Conservation (phyloP, 2,113 vertebrate species). For the Galemys pyrenaicus region DNA sequence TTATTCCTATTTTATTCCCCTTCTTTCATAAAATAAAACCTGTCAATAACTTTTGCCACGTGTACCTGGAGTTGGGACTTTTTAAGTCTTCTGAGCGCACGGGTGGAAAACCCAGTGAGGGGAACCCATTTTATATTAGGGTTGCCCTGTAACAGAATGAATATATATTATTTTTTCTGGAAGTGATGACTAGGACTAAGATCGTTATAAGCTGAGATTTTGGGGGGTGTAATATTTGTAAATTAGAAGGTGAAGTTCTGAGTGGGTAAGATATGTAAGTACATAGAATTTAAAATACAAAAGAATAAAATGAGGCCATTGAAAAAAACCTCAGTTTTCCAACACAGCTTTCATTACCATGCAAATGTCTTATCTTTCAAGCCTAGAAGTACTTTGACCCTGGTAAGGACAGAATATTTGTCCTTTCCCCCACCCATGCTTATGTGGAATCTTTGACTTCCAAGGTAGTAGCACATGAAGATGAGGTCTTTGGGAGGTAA, state of each 20-base stretch:
- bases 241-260: background rate
- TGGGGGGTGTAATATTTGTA: background rate
- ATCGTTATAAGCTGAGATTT: background rate
- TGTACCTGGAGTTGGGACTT: too few species aligned
- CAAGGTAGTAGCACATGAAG: background rate
- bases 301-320: background rate
- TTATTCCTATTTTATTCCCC: too few species aligned
- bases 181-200: background rate
- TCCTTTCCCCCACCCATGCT: background rate
- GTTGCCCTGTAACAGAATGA: too few species aligned
- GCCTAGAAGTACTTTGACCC: background rate
- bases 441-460: background rate
- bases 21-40: too few species aligned
- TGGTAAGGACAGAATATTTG: background rate
- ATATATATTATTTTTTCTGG: background rate
- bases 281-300: background rate
- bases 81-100: too few species aligned
- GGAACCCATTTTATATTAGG: too few species aligned
- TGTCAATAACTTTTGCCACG: too few species aligned
- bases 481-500: background rate
- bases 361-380: background rate
- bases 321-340: background rate
- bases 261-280: background rate
- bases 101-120: too few species aligned
- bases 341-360: background rate